These are phyloP conservation scores for Chouioia cunea DNA, from an alignment of 2,888 invertebrate genomes.

Conservation along the genomic window DNA sequence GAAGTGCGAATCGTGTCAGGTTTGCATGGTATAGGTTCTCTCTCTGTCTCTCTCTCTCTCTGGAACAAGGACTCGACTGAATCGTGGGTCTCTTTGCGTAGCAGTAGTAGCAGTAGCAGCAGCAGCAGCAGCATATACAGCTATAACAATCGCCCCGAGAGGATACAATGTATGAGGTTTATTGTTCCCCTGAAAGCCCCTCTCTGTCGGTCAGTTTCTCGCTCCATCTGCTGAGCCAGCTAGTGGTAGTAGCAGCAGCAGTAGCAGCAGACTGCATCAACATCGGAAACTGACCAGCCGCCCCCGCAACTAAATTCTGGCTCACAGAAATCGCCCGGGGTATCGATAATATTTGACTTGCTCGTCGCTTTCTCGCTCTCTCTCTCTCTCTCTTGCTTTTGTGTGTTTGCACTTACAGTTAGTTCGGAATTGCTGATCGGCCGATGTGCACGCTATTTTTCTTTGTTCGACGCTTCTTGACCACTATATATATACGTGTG, in stretches of 20 bases:
- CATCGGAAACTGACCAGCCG: constrained; percentile 48
- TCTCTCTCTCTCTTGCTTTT: constrained; percentile 1
- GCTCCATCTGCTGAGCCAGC: constrained; percentile 67
- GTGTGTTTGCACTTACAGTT: constrained; percentile 21
- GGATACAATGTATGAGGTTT: constrained; percentile 63
- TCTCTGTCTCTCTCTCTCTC: too few relatives aligned
- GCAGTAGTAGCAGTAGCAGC: too few relatives aligned
- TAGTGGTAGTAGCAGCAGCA: constrained; percentile 45
- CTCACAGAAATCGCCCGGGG: constrained; percentile 29
- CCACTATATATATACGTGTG: background rate
- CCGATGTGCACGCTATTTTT: background rate
- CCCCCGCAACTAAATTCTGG: background rate
- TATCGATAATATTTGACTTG: constrained; percentile 46
- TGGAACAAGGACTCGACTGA: too few relatives aligned
- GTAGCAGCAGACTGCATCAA: constrained; percentile 55
- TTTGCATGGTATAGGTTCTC: background rate
- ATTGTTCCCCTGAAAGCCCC: constrained; percentile 64
- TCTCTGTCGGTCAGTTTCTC: constrained; percentile 58
- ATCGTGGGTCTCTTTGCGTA: too few relatives aligned
- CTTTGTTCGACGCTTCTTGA: too few relatives aligned
- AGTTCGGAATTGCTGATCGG: background rate
- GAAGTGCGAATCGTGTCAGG: too few relatives aligned
- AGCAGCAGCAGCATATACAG: constrained; percentile 37
- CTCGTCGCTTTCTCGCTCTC: background rate
- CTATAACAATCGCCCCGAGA: constrained; percentile 55